Conservation (phyloP, 1,140 invertebrate genomes). For the Lepidurus apus region DNA sequence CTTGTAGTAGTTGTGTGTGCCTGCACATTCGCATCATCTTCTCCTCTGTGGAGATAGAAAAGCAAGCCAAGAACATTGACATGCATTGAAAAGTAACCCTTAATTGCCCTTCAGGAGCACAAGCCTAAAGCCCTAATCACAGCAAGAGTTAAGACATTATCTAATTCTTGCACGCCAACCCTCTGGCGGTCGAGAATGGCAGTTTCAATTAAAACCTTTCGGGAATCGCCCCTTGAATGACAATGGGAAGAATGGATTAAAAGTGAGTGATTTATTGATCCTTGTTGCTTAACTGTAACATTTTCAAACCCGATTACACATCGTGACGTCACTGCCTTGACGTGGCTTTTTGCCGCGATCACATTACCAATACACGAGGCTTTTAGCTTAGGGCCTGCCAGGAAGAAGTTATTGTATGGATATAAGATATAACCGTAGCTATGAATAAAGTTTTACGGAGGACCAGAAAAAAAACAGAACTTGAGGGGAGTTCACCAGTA, state of each 20-base stretch:
- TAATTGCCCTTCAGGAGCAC: conserved; percentile 8
- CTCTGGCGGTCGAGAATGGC: background rate
- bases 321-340: background rate
- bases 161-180: conserved; percentile 4
- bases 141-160: background rate
- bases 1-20: background rate
- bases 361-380: background rate
- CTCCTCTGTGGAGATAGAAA: background rate
- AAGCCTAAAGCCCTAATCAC: background rate
- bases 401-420: background rate
- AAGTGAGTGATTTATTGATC: conserved; percentile 15
- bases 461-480: background rate
- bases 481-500: conserved; percentile 3
- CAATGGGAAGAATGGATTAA: conserved; percentile 3
- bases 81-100: conserved; percentile 8
- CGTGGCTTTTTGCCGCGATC: background rate
- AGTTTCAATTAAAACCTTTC: background rate
- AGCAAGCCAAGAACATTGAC: conserved; percentile 2
- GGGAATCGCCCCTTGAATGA: background rate
- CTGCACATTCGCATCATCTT: background rate
- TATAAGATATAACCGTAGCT: background rate
- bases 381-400: background rate
- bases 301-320: background rate
- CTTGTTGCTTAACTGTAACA: background rate
- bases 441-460: background rate